Base-by-base conservation (phyloP, 2,888 invertebrate genomes). In the Dynastes tityus region DNA sequence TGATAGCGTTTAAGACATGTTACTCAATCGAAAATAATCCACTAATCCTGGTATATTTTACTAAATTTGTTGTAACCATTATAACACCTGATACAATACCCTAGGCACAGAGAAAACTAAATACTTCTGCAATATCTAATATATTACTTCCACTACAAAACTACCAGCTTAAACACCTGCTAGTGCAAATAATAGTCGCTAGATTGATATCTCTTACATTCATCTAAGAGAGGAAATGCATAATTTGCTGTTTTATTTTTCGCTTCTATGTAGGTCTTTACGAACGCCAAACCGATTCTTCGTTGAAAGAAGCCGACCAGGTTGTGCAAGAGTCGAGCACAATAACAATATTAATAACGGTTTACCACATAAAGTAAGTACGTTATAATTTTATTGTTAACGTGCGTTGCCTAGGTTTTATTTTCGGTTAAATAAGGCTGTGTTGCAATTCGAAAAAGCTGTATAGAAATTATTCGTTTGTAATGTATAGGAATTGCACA, bases 191-290 rank as follows among this genome's bases (percentile, higher is more conserved):
- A 68, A 9, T 68, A 49, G 49, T 68, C 49, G 16, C 45, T 49
- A 45, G 68, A 68, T 49, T 68, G 29, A 68, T 68, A 61, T 73
- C 73, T 58, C 61, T 32, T 37, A 71, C 51, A 53, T 53, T 32
- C 70, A n/a, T 37, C 53, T 58, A 29, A 16, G 27, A 58, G 58
- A 58, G 58, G 73, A 58, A 73, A 61, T 73, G 16, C 58, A 61
- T 27, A 73, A 73, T 73, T 73, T 73, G 13, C 32, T 22, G 58
- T 61, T 11, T 9, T 27, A 73, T 73, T 73, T 73, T 73, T 73
- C 29, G 5, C n/a, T 61, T 61, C n/a, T 11, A 27, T 58, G 22
- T 61, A 61, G 27, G 45, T 73, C 73, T 73, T 16, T 11, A 6
- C 27, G 22, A 37, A 61, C 22, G 11, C 22, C 45, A 73, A n/a